A percentile compares a stretch with the other conserved stretches of the same genome.
Evolutionary conservation across 2,888 invertebrate genomes (phyloP).

Genomic region (Sceliomorpha sp.): DNA sequence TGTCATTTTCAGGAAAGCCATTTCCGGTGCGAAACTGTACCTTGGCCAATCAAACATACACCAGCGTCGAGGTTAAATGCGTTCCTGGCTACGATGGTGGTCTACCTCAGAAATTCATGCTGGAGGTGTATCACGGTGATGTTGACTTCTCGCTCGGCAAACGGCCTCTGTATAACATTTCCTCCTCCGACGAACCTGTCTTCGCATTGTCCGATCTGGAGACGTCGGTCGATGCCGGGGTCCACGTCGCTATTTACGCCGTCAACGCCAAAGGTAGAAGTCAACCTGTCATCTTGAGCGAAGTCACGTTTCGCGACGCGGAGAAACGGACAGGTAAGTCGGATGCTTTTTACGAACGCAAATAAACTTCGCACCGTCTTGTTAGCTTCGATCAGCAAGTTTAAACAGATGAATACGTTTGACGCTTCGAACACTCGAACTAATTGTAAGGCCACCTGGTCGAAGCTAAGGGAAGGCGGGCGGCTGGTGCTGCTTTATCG

Average conservation of each 20-base stretch:
- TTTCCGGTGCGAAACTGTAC: slow-evolving; percentile 92
- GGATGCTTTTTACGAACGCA: too few species aligned
- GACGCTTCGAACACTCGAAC: slow-evolving; percentile 13
- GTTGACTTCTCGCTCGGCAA: slow-evolving; percentile 70
- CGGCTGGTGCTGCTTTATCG: slow-evolving; percentile 48
- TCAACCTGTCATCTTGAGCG: slow-evolving; percentile 86
- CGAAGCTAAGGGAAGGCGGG: slow-evolving; percentile 60
- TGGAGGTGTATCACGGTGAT: slow-evolving; percentile 86
- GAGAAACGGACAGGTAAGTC: slow-evolving; percentile 87
- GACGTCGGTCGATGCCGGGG: slow-evolving; percentile 86
- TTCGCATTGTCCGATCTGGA: slow-evolving; percentile 90
- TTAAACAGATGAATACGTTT: slow-evolving; percentile 10
- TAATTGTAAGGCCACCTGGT: slow-evolving; percentile 49
- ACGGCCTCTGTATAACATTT: slow-evolving; percentile 83
- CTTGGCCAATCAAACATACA: slow-evolving; percentile 91
- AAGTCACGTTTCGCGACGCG: slow-evolving; percentile 89
- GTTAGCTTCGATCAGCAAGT: slow-evolving; percentile 10
- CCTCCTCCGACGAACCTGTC: slow-evolving; percentile 85
- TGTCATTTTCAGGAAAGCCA: slow-evolving; percentile 85
- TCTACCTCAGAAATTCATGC: slow-evolving; percentile 91
- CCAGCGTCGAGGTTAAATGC: slow-evolving; percentile 90
- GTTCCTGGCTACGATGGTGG: slow-evolving; percentile 93
- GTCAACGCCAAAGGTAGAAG: slow-evolving; percentile 92
- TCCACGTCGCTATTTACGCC: slow-evolving; percentile 88
- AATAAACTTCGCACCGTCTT: background rate